Evolutionary conservation across 2,113 vertebrate genomes (phyloP).

Genomic region (Hyperoodon ampullatus): DNA sequence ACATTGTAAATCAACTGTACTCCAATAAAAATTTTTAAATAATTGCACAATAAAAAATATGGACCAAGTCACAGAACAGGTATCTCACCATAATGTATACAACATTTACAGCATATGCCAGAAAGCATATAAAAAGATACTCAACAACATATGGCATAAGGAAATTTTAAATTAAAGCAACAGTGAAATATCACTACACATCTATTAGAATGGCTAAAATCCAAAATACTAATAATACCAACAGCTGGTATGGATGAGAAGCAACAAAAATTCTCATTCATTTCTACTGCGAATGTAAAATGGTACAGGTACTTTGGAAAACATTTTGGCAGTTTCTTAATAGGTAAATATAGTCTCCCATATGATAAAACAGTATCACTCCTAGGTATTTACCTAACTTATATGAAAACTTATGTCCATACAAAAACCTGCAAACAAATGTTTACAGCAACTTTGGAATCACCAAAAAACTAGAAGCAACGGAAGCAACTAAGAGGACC

Average conservation of each 20-base stretch:
- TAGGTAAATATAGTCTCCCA: background rate
- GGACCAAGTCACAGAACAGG: background rate
- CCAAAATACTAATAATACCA: background rate
- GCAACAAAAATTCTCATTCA: background rate
- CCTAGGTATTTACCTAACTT: background rate
- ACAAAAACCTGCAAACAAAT: background rate
- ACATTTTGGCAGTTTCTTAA: background rate
- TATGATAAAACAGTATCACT: background rate
- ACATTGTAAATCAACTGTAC: too few relatives aligned
- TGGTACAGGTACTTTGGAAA: background rate
- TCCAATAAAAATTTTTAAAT: too few relatives aligned
- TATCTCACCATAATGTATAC: background rate
- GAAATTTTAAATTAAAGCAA: background rate
- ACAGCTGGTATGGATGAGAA: background rate
- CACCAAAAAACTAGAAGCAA: background rate
- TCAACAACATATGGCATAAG: background rate
- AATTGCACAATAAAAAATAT: background rate
- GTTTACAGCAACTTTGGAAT: background rate
- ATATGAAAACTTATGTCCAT: background rate
- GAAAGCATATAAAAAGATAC: background rate
- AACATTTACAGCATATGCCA: background rate
- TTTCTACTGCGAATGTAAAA: background rate
- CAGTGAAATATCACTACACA: background rate
- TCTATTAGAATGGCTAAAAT: background rate
- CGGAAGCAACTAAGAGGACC: background rate